Evolutionary conservation across 2,113 vertebrate genomes (phyloP), one percentile per base, ranked within the genome.

Genomic region (Melanotaenia duboulayi): DNA sequence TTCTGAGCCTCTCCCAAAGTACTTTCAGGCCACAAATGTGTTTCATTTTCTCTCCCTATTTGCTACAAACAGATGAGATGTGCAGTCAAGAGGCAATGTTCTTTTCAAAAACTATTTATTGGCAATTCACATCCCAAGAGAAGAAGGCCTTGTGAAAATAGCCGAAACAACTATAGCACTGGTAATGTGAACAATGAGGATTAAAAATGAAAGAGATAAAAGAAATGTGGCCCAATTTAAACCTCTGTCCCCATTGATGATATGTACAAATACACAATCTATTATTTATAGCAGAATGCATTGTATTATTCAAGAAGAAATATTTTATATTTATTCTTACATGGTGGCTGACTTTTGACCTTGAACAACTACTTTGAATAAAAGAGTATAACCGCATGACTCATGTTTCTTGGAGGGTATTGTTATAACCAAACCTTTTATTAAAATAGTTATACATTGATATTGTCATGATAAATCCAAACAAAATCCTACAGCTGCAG

Each of bases 41-140:
- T 89, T 87, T 79, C 76, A 83, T 88, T 87, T 90, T 91, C 87
- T 80, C 63, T 46, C 37, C 50, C 51, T 83, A 74, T 88, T 87
- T 76, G 56, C 74, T 68, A 72, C 74, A 76, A 87, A 88, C 76
- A 74, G 71, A 86, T 72, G 52, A 83, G 71, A 74, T 68, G 64
- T 71, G 55, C 74, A 75, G 66, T 74, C 24, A 11, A 60, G 69
- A 89, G 80, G 64, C 76, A 75, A 77, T 72, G 70, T 87, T 84
- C 57, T 85, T 48, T 24, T 23, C 54, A 57, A 77, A 52, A 70
- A 70, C 69, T 55, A 78, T 89, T 88, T 88, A 76, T 79, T 40
- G 28, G 40, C 82, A 61, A 77, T 72, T 82, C 65, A 28, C 71
- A 61, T 81, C 76, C 75, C 63, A 3, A 13, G 84, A 86, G 79